phyloP scores from a whole-genome alignment of 1,140 invertebrate genomes.

The Macrobrachium rosenbergii region DNA sequence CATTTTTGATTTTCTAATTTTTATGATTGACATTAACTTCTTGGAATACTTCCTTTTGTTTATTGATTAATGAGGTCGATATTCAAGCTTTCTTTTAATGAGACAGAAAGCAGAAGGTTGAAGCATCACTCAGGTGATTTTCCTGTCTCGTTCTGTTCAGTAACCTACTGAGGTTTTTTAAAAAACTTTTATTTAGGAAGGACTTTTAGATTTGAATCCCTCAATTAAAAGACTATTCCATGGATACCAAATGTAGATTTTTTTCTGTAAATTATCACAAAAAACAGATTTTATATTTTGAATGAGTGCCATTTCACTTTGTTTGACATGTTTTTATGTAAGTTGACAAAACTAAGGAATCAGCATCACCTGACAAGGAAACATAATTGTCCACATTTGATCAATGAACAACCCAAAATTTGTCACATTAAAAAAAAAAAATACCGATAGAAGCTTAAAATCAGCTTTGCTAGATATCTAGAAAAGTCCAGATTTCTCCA shows the following conservation, averaged over 20 bases:
- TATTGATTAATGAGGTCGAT: background rate
- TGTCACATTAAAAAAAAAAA: no score
- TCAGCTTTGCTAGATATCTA: no score
- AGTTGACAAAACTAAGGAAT: no score
- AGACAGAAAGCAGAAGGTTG: background rate
- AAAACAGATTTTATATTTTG: no score
- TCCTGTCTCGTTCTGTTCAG: background rate
- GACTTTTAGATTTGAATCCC: constrained; percentile 47
- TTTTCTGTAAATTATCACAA: no score
- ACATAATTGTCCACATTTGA: constrained; percentile 65
- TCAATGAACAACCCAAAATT: no score
- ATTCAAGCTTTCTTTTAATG: background rate
- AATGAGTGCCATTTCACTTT: no score
- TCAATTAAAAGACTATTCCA: no score
- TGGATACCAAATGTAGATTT: no score
- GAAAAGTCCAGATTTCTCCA: no score
- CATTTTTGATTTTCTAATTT: background rate
- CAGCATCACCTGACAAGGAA: constrained; percentile 62
- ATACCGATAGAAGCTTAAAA: no score
- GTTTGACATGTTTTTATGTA: no score
- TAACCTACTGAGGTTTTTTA: background rate
- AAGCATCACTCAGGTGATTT: background rate
- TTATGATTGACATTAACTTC: background rate
- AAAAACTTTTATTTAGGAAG: constrained; percentile 65
- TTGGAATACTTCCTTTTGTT: background rate